phyloP scores from a whole-genome alignment of 2,113 vertebrate genomes.

The Glaucidium brasilianum region DNA sequence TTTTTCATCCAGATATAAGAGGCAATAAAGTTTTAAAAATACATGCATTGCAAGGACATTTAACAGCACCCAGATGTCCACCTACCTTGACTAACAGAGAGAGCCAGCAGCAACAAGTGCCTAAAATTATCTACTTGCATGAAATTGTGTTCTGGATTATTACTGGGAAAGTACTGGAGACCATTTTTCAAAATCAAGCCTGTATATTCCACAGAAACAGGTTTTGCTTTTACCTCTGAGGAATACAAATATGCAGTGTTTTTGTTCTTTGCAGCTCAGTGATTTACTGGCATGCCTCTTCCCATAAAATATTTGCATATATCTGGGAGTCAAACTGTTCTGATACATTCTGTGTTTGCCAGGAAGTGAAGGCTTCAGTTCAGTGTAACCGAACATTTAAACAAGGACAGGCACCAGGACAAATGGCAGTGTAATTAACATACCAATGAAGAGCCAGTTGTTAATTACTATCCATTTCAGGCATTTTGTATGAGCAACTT shows the following conservation, averaged over 20 bases:
- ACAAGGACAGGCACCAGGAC: constrained; percentile 30
- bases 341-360: constrained; percentile 49
- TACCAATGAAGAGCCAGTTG: constrained; percentile 22
- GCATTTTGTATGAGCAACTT: constrained; percentile 30
- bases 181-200: constrained; percentile 9
- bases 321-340: constrained; percentile 57
- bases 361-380: constrained; percentile 42
- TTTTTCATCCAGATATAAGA: not conserved
- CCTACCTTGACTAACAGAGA: not conserved
- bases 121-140: not conserved
- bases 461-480: constrained; percentile 43
- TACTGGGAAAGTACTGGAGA: not conserved
- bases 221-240: constrained; percentile 28
- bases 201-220: not conserved
- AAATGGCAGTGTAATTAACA: constrained; percentile 35
- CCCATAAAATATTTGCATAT: constrained; percentile 65
- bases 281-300: constrained; percentile 55
- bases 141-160: not conserved
- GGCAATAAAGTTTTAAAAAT: not conserved
- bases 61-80: not conserved
- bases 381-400: constrained; percentile 31
- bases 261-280: constrained; percentile 61
- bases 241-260: constrained; percentile 51
- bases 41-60: not conserved
- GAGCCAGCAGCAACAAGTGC: not conserved